Conservation (phyloP, 2,113 vertebrate species). For the Dendropsophus ebraccatus region DNA sequence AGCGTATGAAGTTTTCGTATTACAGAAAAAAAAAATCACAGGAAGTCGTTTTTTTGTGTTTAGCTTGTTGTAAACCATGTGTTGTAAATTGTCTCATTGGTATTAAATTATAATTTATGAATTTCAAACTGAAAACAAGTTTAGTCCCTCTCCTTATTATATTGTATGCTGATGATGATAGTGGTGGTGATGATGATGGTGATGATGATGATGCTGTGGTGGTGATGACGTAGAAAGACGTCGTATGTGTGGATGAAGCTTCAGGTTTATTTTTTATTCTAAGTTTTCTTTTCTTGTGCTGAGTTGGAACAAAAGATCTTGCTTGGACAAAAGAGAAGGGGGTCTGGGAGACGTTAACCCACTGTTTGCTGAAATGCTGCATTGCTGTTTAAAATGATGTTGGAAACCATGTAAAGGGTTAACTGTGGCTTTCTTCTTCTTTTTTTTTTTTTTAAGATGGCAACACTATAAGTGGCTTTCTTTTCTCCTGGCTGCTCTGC, state of each 20-base stretch:
- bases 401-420: background rate
- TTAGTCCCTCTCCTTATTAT: constrained; percentile 85
- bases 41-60: constrained; percentile 87
- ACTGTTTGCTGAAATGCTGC: background rate
- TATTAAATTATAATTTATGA: constrained; percentile 99
- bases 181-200: background rate
- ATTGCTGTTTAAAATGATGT: background rate
- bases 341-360: constrained; percentile 64
- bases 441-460: constrained; percentile 70
- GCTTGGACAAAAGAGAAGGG: constrained; percentile 75
- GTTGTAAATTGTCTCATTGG: constrained; percentile 98
- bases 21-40: constrained; percentile 92
- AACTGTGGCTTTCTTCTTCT: constrained; percentile 48
- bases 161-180: constrained; percentile 70
- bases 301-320: constrained; percentile 84
- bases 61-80: constrained; percentile 99
- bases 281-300: constrained; percentile 80
- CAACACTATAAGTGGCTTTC: constrained; percentile 73
- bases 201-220: constrained; percentile 47
- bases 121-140: constrained; percentile 87
- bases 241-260: constrained; percentile 73
- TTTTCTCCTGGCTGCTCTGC: constrained; percentile 71
- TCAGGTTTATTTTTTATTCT: constrained; percentile 72
- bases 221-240: constrained; percentile 67
- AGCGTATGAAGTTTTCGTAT: constrained; percentile 93